Evolutionary conservation across 2,113 vertebrate species (phyloP).

Genomic region (Seriola dumerili): DNA sequence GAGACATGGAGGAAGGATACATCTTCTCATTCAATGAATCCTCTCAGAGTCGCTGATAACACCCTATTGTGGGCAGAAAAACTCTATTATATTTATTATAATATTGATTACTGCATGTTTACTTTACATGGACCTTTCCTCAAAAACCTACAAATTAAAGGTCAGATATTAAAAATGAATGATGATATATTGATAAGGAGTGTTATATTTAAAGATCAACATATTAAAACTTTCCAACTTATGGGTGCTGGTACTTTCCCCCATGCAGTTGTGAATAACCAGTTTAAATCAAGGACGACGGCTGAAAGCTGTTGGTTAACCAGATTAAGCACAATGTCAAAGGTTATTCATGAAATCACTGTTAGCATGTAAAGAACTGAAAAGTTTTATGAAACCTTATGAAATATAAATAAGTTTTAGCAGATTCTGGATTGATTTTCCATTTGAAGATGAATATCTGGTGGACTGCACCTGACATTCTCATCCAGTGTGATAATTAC

Average conservation of each 20-base stretch:
- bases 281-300: no score
- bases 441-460: conserved; percentile 72
- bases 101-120: not conserved
- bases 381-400: conserved; percentile 38
- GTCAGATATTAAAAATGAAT: not conserved
- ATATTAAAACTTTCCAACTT: no score
- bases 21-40: no score
- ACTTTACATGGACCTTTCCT: not conserved
- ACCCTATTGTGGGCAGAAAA: no score
- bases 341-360: not conserved
- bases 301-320: not conserved
- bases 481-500: conserved; percentile 76
- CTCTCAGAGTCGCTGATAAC: no score
- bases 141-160: not conserved
- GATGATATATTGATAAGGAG: not conserved
- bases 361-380: conserved; percentile 4
- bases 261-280: not conserved
- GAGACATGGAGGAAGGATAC: no score
- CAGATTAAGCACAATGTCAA: not conserved
- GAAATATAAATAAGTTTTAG: conserved; percentile 41
- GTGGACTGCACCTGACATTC: conserved; percentile 76
- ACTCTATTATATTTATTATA: not conserved
- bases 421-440: conserved; percentile 61
- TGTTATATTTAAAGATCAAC: no score
- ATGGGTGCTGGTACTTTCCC: no score